A percentile compares a stretch with the other conserved stretches of the same genome.
phyloP scores from a whole-genome alignment of 2,113 vertebrate species.

The Phainopepla nitens region DNA sequence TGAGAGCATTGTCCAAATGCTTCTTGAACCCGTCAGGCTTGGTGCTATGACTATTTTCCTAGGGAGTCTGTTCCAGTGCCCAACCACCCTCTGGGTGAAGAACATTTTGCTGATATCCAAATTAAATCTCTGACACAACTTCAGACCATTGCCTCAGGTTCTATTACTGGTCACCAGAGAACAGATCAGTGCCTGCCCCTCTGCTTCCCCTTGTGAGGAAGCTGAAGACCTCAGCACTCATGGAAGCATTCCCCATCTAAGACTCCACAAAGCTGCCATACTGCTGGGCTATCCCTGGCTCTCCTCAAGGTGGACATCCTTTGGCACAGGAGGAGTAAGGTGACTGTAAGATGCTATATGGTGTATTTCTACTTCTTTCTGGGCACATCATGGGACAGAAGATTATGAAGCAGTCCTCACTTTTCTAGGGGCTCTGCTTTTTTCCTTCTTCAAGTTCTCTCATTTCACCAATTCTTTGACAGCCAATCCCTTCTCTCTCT shows the following conservation, averaged over 20 bases:
- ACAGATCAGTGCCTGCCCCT: neutral
- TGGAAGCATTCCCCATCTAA: neutral
- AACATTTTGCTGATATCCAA: neutral
- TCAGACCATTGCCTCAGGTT: neutral
- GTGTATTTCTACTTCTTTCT: neutral
- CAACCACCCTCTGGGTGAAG: neutral
- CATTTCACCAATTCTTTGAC: neutral
- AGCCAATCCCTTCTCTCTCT: neutral
- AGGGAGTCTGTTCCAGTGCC: neutral
- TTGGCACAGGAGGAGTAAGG: neutral
- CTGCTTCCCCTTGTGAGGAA: neutral
- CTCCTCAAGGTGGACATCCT: neutral
- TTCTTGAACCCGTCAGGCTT: neutral
- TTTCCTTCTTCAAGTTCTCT: neutral
- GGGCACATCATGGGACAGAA: neutral
- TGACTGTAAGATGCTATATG: neutral
- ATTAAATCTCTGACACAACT: neutral
- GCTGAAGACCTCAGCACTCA: neutral
- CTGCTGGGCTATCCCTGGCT: neutral
- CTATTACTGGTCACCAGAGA: neutral
- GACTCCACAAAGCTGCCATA: neutral
- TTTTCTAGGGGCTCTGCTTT: neutral
- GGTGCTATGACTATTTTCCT: neutral
- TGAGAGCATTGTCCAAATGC: neutral
- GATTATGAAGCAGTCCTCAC: neutral